Conservation (phyloP, 2,797 vertebrate genomes). For the Oryzias dopingdopingensis region DNA sequence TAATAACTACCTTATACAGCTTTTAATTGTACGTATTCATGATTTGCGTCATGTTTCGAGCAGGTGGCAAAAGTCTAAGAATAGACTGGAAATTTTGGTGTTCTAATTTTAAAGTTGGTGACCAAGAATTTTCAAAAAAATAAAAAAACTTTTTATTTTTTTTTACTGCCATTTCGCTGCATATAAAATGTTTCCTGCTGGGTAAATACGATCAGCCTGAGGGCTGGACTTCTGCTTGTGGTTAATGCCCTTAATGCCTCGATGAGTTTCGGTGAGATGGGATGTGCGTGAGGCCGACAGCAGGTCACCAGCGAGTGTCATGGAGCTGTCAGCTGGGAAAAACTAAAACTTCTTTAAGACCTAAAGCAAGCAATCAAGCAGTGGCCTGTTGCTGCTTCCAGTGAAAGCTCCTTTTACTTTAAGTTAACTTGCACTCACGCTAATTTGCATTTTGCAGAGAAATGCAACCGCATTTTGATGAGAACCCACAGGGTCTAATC, state of each 20-base stretch:
- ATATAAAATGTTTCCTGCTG: conserved; percentile 2
- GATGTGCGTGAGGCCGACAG: conserved; percentile 32
- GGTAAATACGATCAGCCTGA: conserved; percentile 2
- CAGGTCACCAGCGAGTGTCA: conserved; percentile 13
- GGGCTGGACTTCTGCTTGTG: not conserved
- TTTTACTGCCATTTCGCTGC: not conserved
- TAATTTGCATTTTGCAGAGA: conserved; percentile 15
- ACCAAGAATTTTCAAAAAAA: not conserved
- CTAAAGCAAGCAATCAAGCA: not conserved
- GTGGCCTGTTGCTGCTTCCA: not conserved
- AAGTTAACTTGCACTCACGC: not conserved
- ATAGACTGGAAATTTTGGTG: not conserved
- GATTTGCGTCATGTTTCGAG: not conserved
- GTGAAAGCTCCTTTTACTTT: not conserved
- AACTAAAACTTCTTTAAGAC: conserved; percentile 15
- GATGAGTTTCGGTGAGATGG: conserved; percentile 13
- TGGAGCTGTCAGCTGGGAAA: conserved; percentile 8
- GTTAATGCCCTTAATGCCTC: conserved; percentile 4
- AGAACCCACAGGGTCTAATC: not conserved
- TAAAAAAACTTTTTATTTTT: not conserved
- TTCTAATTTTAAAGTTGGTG: not conserved
- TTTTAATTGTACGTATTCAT: not conserved
- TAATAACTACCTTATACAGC: not conserved
- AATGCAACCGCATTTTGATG: not conserved
- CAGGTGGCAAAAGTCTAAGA: not conserved